A percentile compares a stretch with the other conserved stretches of the same genome.
Evolutionary conservation across 1,140 invertebrate species (phyloP).

Genomic region (Diorhabda carinulata): DNA sequence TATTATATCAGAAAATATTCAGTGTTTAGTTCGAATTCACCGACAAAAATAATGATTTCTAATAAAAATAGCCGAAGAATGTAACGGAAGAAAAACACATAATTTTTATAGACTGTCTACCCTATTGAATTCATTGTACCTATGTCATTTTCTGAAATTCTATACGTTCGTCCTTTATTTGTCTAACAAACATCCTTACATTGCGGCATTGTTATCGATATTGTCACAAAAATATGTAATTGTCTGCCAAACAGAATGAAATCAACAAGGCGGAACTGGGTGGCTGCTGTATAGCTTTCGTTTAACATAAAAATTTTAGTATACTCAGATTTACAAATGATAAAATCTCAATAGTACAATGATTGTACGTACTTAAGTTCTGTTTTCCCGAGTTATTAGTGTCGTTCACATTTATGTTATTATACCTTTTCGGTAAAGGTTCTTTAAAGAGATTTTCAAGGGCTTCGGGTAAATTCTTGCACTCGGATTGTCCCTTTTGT

Average conservation of each 20-base stretch:
- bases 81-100: no score
- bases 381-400: slow-evolving; percentile 33
- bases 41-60: no score
- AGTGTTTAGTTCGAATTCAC: no score
- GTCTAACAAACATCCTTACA: slow-evolving; percentile 20
- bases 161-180: slow-evolving; percentile 13
- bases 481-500: not conserved
- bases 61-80: no score
- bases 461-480: not conserved
- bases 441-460: not conserved
- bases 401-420: slow-evolving; percentile 25
- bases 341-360: slow-evolving; percentile 35
- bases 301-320: slow-evolving; percentile 26
- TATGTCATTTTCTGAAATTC: slow-evolving; percentile 5
- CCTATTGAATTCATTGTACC: slow-evolving; percentile 13
- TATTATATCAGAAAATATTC: no score
- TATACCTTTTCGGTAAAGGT: not conserved
- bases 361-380: slow-evolving; percentile 27
- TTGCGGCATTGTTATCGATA: slow-evolving; percentile 36
- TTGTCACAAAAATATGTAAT: slow-evolving; percentile 43
- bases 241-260: slow-evolving; percentile 29
- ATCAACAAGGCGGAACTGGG: slow-evolving; percentile 31
- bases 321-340: slow-evolving; percentile 39
- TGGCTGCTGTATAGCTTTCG: slow-evolving; percentile 26
- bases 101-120: not conserved